Base-by-base conservation (phyloP, 2,797 vertebrate species). In the Myotis findleyi region DNA sequence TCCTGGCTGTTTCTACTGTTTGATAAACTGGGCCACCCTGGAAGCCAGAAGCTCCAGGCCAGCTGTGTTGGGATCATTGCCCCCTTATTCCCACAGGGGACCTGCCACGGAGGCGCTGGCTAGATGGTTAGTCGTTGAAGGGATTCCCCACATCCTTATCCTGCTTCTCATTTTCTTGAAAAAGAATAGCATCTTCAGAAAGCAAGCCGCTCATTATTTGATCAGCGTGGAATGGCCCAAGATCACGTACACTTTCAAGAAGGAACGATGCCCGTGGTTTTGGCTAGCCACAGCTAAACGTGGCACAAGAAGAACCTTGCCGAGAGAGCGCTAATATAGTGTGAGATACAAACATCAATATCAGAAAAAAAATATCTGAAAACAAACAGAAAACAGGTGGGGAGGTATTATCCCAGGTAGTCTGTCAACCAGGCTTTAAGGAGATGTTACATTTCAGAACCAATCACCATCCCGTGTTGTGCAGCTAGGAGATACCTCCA, bases 101-200 rank as follows among this genome's bases (percentile, higher is more conserved):
- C 36, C 82, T 79, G 36, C 55, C 59, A 21, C 0, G 2, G 75
- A 75, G 44, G 17, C 36, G 3, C 49, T 85, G 69, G 33, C 64
- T 83, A n/a, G 49, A 7, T 4, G n/a, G 44, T 16, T 23, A 64
- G 36, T 72, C 68, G 33, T 0, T 55, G 41, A 82, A 77, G 59
- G n/a, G 85, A 57, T 21, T 38, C 82, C 11, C 51, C 41, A 49
- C 27, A 27, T 91, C 25, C 3, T 73, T 25, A 71, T 27, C 10
- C 8, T 86, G 25, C 27, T 64, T 83, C 25, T 89, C n/a, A 36
- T 73, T 95, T 89, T 93, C 49, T 90, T 68, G 14, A 80, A 72
- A 73, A 72, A 73, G 17, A 73, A 71, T 57, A 25, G 59, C 76
- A 80, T 4, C 23, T 27, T 75, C 55, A 23, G n/a, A 85, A 23